Base-by-base conservation (phyloP, 2,888 invertebrate genomes). In the Syrista parreyssii region DNA sequence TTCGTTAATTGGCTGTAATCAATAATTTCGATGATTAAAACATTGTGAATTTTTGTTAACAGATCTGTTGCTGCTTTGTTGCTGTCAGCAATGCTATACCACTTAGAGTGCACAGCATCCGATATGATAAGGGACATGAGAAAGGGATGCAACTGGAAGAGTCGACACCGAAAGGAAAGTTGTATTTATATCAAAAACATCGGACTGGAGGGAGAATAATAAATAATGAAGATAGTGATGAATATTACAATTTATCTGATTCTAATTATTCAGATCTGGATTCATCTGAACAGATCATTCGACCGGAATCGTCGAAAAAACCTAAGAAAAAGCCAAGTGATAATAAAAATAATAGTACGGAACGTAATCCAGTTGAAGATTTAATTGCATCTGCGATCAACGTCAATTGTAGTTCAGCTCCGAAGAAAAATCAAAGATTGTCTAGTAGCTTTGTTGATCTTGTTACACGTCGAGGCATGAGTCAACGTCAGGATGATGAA, bases 361-460 rank as follows among this genome's bases (percentile, higher is more conserved):
- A 71, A 23, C 9, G 23, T 2, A 23, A 23, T 55, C 9, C 23
- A 9, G 23, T 55, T 23, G 55, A 55, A 55, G 55, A 55, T 55
- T 6, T 55, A 55, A 23, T 55, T 23, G 55, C 55, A 23, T 23
- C 55, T 55, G 55, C 55, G 23, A 55, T 15, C 4, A 55, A 55
- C 2, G 2, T 55, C 31, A 12, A 0, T 23, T 71, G 71, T 9
- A 71, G 1, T 32, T 31, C 31, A 71, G 15, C 0, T 12, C 31
- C 31, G 1, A 81, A 76, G 34, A 73, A 73, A 36, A 75, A 79
- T 12, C 74, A 79, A 3, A 76, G 78, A 33, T 81, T 79, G 31
- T 76, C 82, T 68, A 81, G 81, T 35, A 82, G 81, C 69, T 82
- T 82, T 35, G 6, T n/a, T 11, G 74, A 0, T 11, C 79, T 78